Base-by-base conservation (phyloP, 2,888 invertebrate species). In the Pristionchus fissidentatus region DNA sequence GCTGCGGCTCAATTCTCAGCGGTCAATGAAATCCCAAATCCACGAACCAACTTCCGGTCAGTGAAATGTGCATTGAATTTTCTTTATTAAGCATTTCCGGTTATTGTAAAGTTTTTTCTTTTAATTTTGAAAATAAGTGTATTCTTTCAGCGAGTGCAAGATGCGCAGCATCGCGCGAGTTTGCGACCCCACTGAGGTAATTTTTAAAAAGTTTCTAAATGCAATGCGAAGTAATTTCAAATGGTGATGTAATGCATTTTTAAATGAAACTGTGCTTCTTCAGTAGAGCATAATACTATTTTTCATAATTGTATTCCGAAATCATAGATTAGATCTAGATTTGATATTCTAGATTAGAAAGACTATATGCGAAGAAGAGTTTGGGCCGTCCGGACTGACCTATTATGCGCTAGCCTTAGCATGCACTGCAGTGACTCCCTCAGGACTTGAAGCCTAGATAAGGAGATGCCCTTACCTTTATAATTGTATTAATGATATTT, bases 81-180 rank as follows among this genome's bases (percentile, higher is more conserved):
- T n/a, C n/a, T 19, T 49, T 49, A 19, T 49, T 49, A 10, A 49
- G 49, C 49, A 49, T 49, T 49, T 49, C 10, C 49, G 10, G 49
- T 49, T 19, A 15, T n/a, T n/a, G n/a, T n/a, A n/a, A 49, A 49
- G 19, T 49, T 15, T 49, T 10, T 49, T 15, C 19, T 49, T 49
- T 49, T 15, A 10, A 49, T 49, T 15, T 49, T 49, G 49, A 49
- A 19, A 49, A 43, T 19, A 32, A 49, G 1, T 13, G 26, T 38
- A 4, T 32, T 66, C 15, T 32, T 77, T 32, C 49, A 77, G 75
- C 55, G 83, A 83, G 26, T 83, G 83, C 73, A 73, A 73, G 38
- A 83, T 83, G 83, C 49, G 83, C 49, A 73, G 70, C 70, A 73
- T 73, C 55, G 46, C 83, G 0, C 70, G 83, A 15, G 83, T 83